Percentiles rank a stretch among this genome's conserved stretches.
Conservation (phyloP, 2,113 vertebrate genomes). For the Chloropsis hardwickii region DNA sequence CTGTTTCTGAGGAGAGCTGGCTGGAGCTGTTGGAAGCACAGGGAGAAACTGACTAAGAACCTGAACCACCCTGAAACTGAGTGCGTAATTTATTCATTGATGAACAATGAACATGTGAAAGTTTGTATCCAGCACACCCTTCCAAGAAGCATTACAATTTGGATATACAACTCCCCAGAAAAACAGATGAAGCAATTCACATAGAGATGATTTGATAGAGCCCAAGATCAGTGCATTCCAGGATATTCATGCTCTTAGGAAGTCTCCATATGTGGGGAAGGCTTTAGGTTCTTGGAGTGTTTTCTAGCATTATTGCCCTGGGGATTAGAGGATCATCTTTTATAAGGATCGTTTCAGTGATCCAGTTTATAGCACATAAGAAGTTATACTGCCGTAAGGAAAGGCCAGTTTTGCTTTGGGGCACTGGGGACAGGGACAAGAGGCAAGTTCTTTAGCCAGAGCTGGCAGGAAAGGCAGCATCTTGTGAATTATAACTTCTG, state of each 20-base stretch:
- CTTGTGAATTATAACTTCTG: background rate
- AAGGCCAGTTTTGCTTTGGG: background rate
- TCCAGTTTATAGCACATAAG: background rate
- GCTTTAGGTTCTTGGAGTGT: background rate
- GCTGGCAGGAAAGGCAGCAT: background rate
- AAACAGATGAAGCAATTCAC: background rate
- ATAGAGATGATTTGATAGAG: background rate
- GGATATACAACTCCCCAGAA: background rate
- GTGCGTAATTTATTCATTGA: background rate
- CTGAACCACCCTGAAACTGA: background rate
- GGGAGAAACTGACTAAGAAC: conserved; percentile 1
- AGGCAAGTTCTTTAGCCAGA: background rate
- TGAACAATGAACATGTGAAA: background rate
- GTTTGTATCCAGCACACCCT: background rate
- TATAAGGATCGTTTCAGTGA: background rate
- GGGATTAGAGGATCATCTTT: background rate
- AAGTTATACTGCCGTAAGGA: background rate
- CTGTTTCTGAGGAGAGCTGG: background rate
- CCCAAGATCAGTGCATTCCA: background rate
- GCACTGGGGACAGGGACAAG: background rate
- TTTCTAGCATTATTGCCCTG: background rate
- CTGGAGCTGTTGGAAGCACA: background rate
- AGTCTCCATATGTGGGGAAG: background rate
- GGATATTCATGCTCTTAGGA: background rate
- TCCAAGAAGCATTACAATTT: background rate